Percentiles rank a stretch among this genome's conserved stretches.
Conservation (phyloP, 2,113 vertebrate species). For the Phalacrocorax aristotelis region DNA sequence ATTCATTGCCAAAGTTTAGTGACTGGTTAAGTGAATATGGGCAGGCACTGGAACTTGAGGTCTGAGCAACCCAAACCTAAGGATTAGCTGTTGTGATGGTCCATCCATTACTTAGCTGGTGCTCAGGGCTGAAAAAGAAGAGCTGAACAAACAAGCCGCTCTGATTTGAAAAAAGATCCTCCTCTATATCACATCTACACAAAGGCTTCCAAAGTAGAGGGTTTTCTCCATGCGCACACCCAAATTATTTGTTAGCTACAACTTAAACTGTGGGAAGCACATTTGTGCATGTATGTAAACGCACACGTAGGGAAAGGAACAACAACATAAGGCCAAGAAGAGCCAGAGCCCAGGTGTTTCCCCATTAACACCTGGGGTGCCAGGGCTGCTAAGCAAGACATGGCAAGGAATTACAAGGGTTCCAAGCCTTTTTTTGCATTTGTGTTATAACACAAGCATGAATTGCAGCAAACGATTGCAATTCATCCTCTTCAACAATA, state of each 20-base stretch:
- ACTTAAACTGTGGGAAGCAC: neutral
- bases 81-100: neutral
- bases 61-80: neutral
- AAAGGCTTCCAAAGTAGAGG: neutral
- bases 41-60: neutral
- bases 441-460: neutral
- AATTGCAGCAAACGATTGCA: neutral
- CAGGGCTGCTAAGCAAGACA: neutral
- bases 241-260: neutral
- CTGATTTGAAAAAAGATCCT: neutral
- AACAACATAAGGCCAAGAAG: neutral
- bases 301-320: neutral
- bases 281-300: neutral
- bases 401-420: neutral
- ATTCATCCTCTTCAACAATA: neutral
- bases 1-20: neutral
- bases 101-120: neutral
- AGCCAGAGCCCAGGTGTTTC: neutral
- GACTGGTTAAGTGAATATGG: neutral
- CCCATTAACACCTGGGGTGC: neutral
- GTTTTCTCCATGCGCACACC: neutral
- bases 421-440: neutral
- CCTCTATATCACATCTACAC: neutral
- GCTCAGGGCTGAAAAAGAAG: neutral
- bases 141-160: neutral